Base-by-base conservation (phyloP, 1,140 invertebrate species). In the Meloidogyne exigua region DNA sequence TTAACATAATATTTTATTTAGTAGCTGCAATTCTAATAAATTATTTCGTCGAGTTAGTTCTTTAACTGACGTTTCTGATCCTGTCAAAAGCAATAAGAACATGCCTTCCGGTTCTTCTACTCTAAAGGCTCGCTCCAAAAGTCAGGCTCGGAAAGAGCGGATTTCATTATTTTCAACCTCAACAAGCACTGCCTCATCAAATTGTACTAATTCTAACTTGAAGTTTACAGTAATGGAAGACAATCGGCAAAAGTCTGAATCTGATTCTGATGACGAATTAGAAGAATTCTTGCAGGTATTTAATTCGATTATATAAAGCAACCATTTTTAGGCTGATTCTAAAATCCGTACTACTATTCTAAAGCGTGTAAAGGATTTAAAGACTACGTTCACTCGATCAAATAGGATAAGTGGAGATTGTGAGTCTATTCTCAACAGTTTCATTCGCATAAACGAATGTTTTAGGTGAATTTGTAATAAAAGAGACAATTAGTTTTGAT, bases 391-490 rank as follows among this genome's bases (percentile, higher is more conserved):
- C 9, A 9, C 49, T 57, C 49, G 49, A 5, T 57, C 49, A 57
- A 57, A 57, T 57, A n/a, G 49, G 7, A n/a, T 57, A 57, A n/a
- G n/a, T 57, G 49, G 49, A 57, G 13, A 57, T 57, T 57, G 49
- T 57, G n/a, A n/a, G 18, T 57, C n/a, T n/a, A 9, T 57, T 57
- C 18, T 39, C 10, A 39, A 68, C 12, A 13, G 32, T n/a, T 67
- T 10, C 26, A 42, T 68, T 68, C 11, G 11, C 63, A 4, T 32
- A 5, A 13, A 62, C 42, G 26, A 13, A 28, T 28, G 23, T 39
- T 71, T 75, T 25, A 77, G 73, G 39, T 15, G 76, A 76, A 42
- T 21, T 62, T 36, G 7, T 78, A 9, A 36, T 78, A 39, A 49
- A 66, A 39, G 71, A 39, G 7, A 64, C 57, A 2, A 44, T 68